Base-by-base conservation (phyloP, 2,113 vertebrate genomes). In the Prunella fulvescens region DNA sequence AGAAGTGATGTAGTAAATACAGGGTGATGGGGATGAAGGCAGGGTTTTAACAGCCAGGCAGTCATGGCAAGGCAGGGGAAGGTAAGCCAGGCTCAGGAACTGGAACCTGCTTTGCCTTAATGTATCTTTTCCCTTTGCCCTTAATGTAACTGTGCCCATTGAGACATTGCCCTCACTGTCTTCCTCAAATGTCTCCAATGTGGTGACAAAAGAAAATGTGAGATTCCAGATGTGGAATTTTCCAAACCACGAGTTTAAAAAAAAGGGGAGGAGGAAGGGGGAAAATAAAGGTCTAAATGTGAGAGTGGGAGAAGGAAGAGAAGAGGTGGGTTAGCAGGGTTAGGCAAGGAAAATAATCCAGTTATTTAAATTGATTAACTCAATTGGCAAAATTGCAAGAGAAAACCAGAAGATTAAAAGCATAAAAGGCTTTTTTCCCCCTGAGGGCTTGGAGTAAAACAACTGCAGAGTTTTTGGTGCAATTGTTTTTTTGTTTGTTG, bases 341-440 rank as follows among this genome's bases (percentile, higher is more conserved):
- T 58, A 37, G 58, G n/a, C 57, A 67, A 78, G 31, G 61, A 81
- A 66, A 81, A 78, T 8, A 90, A 74, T 73, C 24, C 37, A 44
- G 73, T 70, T 70, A 73, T 90, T 92, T 84, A 85, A 92, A 70
- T 56, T 81, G 54, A 90, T 92, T 90, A 72, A 88, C 62, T 85
- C 51, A 81, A 53, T 4, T 92, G 79, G 45, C 19, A 85, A 81
- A 93, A 86, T 54, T 56, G 35, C 37, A 60, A 51, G 40, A 64
- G 48, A 80, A 83, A 82, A 80, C 0, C 45, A 73, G 71, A 83
- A 79, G 88, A 67, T 50, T 67, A 72, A 77, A 83, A 89, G 25
- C 67, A 91, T 48, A 58, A 86, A 71, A 76, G 67, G 7, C 18
- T 40, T 51, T 80, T 88, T 19, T 8, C 6, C 56, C 70, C 87